phyloP scores from a whole-genome alignment of 2,888 invertebrate genomes.

The Drosophila gaucha region DNA sequence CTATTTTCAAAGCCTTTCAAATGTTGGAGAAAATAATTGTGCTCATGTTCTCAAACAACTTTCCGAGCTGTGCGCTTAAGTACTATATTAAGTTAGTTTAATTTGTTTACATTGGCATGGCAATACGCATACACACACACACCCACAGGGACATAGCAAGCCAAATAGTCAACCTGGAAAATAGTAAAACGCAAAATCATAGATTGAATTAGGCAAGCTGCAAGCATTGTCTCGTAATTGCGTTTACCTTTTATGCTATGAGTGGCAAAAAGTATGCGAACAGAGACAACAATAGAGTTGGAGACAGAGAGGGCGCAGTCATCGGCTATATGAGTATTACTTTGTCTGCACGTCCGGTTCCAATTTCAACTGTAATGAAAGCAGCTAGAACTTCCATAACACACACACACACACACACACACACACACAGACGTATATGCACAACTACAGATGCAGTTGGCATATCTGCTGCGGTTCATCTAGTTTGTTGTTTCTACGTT shows the following conservation, averaged over 20 bases:
- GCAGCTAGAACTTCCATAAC: slow-evolving; percentile 12
- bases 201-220: slow-evolving; percentile 20
- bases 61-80: slow-evolving; percentile 6
- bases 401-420: slow-evolving; percentile 6
- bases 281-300: not conserved
- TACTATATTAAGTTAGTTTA: slow-evolving; percentile 31
- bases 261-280: not conserved
- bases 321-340: slow-evolving; percentile 27
- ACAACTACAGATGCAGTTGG: not conserved
- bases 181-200: slow-evolving; percentile 16
- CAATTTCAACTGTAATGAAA: slow-evolving; percentile 42
- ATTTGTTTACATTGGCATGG: slow-evolving; percentile 32
- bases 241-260: not conserved
- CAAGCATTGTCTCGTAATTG: slow-evolving; percentile 7
- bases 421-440: not conserved
- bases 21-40: slow-evolving; percentile 38
- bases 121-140: slow-evolving; percentile 4
- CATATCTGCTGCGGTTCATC: slow-evolving; percentile 29
- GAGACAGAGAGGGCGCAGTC: not conserved
- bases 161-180: slow-evolving; percentile 12
- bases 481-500: slow-evolving; percentile 37
- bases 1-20: slow-evolving; percentile 4
- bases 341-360: slow-evolving; percentile 45
- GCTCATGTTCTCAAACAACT: slow-evolving; percentile 12
- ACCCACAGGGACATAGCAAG: not conserved